These are phyloP conservation scores for Theristicus caerulescens DNA, from an alignment of 2,113 vertebrate genomes.

Conservation along the genomic window DNA sequence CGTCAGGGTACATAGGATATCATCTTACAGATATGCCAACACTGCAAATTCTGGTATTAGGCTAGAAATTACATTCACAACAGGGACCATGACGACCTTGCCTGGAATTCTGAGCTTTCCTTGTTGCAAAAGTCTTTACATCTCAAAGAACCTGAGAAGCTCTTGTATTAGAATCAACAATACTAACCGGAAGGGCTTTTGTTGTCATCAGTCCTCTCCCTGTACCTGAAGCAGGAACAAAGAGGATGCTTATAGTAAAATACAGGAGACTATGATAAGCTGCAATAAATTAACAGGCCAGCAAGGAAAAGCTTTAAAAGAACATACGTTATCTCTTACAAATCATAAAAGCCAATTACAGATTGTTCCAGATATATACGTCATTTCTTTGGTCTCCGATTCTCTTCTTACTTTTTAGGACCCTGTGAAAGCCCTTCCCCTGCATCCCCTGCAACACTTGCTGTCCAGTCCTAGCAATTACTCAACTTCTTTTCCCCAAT, in stretches of 20 bases:
- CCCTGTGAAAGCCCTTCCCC: background rate
- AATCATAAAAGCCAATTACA: background rate
- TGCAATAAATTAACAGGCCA: background rate
- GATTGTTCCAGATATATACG: background rate
- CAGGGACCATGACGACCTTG: background rate
- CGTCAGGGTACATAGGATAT: background rate
- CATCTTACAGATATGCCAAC: background rate
- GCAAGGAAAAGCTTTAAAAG: background rate
- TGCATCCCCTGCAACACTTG: background rate
- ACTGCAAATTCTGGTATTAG: background rate
- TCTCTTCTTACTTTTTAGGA: background rate
- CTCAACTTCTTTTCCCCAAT: background rate
- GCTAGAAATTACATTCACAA: background rate
- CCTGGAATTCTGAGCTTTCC: background rate
- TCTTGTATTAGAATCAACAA: background rate
- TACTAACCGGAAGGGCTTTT: conserved; percentile 77
- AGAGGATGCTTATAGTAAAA: background rate
- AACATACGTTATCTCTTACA: background rate
- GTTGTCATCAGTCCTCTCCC: conserved; percentile 89
- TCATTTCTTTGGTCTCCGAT: background rate
- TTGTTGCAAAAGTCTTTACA: background rate
- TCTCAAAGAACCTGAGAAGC: background rate
- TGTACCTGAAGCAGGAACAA: conserved; percentile 74
- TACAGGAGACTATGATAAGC: background rate
- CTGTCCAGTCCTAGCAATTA: background rate